A percentile compares a stretch with the other conserved stretches of the same genome.
phyloP scores from a whole-genome alignment of 2,113 vertebrate genomes.

The Zeus faber region DNA sequence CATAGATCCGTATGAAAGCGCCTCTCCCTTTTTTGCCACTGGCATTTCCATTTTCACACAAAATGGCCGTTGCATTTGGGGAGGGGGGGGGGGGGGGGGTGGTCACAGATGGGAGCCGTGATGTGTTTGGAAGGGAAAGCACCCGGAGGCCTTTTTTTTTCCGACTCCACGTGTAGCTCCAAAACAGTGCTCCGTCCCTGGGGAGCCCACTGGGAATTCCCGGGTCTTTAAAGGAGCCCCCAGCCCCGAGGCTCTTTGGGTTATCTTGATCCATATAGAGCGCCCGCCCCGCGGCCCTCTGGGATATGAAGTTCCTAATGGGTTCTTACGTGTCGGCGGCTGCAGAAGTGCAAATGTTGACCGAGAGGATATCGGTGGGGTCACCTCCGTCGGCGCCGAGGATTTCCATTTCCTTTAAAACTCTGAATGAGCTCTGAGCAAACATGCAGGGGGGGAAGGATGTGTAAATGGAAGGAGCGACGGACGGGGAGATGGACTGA shows the following conservation, averaged over 20 bases:
- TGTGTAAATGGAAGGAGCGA: constrained; percentile 5
- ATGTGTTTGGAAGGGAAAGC: too few species aligned
- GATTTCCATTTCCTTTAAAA: constrained; percentile 72
- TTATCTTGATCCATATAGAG: constrained; percentile 40
- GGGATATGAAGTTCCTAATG: constrained; percentile 72
- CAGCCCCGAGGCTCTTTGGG: constrained; percentile 32
- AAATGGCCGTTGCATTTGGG: neutral
- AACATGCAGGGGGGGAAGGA: constrained; percentile 25
- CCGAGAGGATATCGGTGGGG: constrained; percentile 70
- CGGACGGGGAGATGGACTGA: neutral
- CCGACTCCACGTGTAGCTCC: too few species aligned
- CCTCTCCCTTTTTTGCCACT: too few species aligned
- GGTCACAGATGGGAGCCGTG: neutral
- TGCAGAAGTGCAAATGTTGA: constrained; percentile 74
- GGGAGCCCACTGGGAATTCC: neutral
- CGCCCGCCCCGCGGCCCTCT: constrained; percentile 34
- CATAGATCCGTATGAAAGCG: neutral
- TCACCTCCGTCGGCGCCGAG: constrained; percentile 57
- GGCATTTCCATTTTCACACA: too few species aligned
- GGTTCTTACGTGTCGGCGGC: constrained; percentile 70
- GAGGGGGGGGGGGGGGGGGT: too few species aligned
- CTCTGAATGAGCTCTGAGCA: too few species aligned
- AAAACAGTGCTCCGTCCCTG: neutral
- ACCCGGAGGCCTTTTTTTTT: too few species aligned
- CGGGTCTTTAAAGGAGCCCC: constrained; percentile 17